Conservation (phyloP, 2,113 vertebrate genomes). For the Pachyramphus minor region DNA sequence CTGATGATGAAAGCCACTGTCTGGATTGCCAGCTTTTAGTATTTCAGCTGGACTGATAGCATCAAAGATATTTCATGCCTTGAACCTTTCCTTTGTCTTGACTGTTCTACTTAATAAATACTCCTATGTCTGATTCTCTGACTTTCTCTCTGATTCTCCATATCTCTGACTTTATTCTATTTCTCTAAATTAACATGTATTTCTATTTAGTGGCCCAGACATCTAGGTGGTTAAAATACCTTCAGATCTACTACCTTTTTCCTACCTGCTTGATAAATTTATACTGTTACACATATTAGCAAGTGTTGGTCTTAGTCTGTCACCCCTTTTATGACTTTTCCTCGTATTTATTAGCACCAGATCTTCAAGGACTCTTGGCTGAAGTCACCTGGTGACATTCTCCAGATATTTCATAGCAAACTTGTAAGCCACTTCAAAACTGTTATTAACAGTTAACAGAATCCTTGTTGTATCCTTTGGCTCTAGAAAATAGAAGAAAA, state of each 20-base stretch:
- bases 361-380: neutral
- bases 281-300: neutral
- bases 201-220: neutral
- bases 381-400: neutral
- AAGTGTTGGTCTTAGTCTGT: neutral
- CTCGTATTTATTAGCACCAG: neutral
- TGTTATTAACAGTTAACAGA: neutral
- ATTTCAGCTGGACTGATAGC: conserved; percentile 62
- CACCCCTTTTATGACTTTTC: neutral
- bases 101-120: neutral
- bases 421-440: neutral
- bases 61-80: conserved; percentile 58
- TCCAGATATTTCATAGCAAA: neutral
- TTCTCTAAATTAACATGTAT: conserved; percentile 10
- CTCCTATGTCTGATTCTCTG: neutral
- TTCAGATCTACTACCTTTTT: neutral
- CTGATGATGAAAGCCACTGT: conserved; percentile 22
- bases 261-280: neutral
- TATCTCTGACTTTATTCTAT: neutral
- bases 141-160: neutral
- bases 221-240: neutral
- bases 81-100: neutral
- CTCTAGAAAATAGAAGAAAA: neutral
- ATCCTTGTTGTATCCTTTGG: neutral
- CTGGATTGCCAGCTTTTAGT: neutral